Evolutionary conservation across 2,888 invertebrate genomes (phyloP).

Genomic region (Cyrtodaria siliqua): DNA sequence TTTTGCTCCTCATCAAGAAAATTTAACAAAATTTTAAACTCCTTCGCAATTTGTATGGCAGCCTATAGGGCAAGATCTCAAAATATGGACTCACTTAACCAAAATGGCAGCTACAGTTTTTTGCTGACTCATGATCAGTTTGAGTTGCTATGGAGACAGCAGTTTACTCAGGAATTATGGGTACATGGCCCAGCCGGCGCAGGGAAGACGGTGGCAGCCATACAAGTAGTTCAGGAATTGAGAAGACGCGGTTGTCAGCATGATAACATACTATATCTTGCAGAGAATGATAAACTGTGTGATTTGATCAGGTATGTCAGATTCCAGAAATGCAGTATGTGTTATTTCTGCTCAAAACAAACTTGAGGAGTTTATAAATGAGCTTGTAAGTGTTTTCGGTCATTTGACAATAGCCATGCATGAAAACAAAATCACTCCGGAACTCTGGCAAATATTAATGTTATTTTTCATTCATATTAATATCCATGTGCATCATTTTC

Average conservation of each 20-base stretch:
- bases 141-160: constrained; percentile 76
- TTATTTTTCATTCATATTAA: no score
- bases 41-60: constrained; percentile 72
- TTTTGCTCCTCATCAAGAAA: constrained; percentile 58
- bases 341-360: no score
- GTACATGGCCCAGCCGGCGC: constrained; percentile 78
- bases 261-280: constrained; percentile 73
- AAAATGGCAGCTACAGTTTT: constrained; percentile 68
- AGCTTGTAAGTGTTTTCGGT: no score
- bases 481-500: no score
- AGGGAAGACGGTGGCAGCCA: constrained; percentile 76
- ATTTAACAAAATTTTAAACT: constrained; percentile 67
- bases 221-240: constrained; percentile 75
- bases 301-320: constrained; percentile 72
- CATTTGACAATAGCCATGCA: no score
- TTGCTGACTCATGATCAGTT: constrained; percentile 79
- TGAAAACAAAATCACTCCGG: no score
- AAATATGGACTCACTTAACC: constrained; percentile 28
- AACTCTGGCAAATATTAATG: no score
- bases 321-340: no score
- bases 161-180: constrained; percentile 78
- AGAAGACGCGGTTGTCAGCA: constrained; percentile 66
- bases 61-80: constrained; percentile 68
- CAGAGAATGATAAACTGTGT: constrained; percentile 77
- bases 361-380: no score